Conservation (phyloP, 2,797 vertebrate species). For the Crypturellus tataupa region DNA sequence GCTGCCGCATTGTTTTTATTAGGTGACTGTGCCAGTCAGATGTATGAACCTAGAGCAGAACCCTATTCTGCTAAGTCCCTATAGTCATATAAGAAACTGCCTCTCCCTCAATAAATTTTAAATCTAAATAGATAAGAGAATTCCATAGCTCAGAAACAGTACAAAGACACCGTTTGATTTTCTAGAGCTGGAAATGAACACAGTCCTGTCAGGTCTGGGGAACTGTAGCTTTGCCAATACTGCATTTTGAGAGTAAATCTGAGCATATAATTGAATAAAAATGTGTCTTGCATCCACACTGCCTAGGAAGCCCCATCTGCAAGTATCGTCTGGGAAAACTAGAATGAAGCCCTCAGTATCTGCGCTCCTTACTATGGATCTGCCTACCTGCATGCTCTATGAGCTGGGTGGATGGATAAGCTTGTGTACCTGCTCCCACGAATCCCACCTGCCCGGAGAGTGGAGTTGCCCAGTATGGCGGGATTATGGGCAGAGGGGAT, state of each 20-base stretch:
- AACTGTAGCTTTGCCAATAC: neutral
- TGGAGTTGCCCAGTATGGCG: rapidly evolving
- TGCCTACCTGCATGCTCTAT: neutral
- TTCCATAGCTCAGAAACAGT: neutral
- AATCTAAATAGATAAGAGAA: neutral
- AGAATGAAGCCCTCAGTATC: neutral
- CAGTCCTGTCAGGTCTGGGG: neutral
- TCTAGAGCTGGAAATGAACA: neutral
- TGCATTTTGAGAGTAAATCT: neutral
- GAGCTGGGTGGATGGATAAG: neutral
- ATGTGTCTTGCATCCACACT: neutral
- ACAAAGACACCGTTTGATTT: neutral
- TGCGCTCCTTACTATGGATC: neutral
- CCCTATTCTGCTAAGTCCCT: neutral
- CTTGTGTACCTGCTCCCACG: neutral
- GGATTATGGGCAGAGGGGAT: neutral
- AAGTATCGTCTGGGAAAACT: neutral
- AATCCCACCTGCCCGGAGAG: neutral
- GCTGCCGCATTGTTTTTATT: neutral
- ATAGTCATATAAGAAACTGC: rapidly evolving
- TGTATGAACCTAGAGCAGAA: neutral
- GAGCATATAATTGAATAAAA: neutral
- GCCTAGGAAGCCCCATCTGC: neutral
- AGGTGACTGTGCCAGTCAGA: neutral
- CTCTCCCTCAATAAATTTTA: neutral